phyloP scores from a whole-genome alignment of 2,888 invertebrate genomes.

The Euplagia quadripunctaria region DNA sequence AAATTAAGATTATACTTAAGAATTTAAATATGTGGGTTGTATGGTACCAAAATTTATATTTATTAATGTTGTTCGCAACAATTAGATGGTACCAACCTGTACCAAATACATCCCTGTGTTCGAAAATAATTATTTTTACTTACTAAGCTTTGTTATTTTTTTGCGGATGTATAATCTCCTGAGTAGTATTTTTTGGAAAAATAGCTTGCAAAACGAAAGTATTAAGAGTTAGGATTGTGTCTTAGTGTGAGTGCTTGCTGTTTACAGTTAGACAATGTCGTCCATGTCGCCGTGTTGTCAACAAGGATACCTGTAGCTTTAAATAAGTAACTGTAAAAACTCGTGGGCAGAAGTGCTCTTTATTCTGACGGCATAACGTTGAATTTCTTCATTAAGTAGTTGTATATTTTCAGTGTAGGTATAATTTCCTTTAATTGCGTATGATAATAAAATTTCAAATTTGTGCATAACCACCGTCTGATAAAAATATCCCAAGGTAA shows the following conservation, averaged over 20 bases:
- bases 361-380: too few species aligned
- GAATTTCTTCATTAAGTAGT: too few species aligned
- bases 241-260: not conserved
- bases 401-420: too few species aligned
- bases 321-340: too few species aligned
- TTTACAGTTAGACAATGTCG: not conserved
- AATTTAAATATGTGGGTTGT: constrained; percentile 41
- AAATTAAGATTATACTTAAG: constrained; percentile 27
- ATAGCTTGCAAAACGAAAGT: constrained; percentile 11
- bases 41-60: constrained; percentile 47
- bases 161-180: constrained; percentile 16
- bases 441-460: too few species aligned
- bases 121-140: constrained; percentile 15
- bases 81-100: constrained; percentile 8
- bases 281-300: not conserved
- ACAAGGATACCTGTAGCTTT: too few species aligned
- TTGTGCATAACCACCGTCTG: too few species aligned
- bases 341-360: too few species aligned
- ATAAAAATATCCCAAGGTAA: too few species aligned
- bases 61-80: constrained; percentile 21
- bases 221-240: not conserved
- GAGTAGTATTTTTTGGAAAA: constrained; percentile 13
- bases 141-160: constrained; percentile 22
- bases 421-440: too few species aligned
- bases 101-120: constrained; percentile 34